Evolutionary conservation across 2,113 vertebrate species (phyloP), one percentile per base, ranked within the genome.

Genomic region (Ramphastos sulfuratus): DNA sequence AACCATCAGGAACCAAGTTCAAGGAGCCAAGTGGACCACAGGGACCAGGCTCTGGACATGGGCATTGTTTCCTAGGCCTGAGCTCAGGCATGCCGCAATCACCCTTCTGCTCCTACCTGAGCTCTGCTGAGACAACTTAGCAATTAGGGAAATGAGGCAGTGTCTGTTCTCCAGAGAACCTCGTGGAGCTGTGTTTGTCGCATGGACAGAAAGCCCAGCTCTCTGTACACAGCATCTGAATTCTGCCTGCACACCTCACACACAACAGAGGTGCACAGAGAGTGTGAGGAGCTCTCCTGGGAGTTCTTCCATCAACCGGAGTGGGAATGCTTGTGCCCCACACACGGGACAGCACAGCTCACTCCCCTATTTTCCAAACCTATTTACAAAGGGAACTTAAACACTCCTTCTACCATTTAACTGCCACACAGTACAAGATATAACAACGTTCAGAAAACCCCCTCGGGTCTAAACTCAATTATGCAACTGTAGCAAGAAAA

Each of bases 371-470:
- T 92, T 91, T 42, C 78, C 61, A 96, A 85, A 85, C 63, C 66
- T 56, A 80, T 89, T 93, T 86, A 89, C 90, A 54, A 77, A 91
- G 96, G 87, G 74, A 95, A 93, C 20, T 30, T 31, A 88, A 96
- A 28, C 35, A 82, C 88, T 95, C 83, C 70, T 93, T 92, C 83
- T 90, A 94, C 92, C 52, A 87, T 91, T 92, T 90, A 96, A 90
- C 93, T 93, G 94, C 90, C 70, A 64, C 93, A 82, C 12, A 59
- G 88, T 96, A 94, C 95, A 97, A 96, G 96, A 97, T 95, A 90
- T 93, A 97, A 96, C 96, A 96, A 97, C 70, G 95, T 92, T 97
- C 96, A 94, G 87, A 96, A 97, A 97, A 97, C 72, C 95, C 95
- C 95, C 95, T 95, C 93, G 4, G 96, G 96, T 96, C 94, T 96